Conservation (phyloP, 2,113 vertebrate species). For the Hemiscyllium ocellatum region DNA sequence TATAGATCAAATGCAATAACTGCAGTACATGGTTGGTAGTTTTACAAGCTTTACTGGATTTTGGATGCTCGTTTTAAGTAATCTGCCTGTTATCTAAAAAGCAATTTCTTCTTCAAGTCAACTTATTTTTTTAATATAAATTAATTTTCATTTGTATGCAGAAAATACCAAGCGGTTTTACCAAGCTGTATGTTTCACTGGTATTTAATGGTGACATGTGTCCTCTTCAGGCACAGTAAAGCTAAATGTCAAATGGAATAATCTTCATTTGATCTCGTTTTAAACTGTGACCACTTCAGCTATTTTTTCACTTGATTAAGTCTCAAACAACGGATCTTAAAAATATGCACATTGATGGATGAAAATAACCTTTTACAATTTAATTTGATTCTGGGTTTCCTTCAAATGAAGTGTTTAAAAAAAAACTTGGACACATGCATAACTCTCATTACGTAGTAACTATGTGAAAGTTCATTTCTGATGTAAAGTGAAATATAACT, state of each 20-base stretch:
- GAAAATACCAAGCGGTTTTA: background rate
- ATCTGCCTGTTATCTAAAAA: background rate
- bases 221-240: background rate
- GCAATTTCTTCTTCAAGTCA: background rate
- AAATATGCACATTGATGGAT: background rate
- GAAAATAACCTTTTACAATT: background rate
- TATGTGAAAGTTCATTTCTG: background rate
- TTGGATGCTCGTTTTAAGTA: background rate
- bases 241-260: background rate
- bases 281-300: background rate
- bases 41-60: background rate
- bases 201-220: background rate
- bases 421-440: background rate
- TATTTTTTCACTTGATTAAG: background rate
- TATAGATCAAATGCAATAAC: background rate
- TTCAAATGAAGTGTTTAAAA: background rate
- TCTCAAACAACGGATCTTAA: background rate
- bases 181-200: background rate
- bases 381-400: background rate
- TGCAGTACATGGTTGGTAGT: background rate
- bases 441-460: background rate
- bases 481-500: background rate
- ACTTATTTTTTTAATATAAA: background rate
- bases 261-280: background rate
- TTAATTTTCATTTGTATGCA: background rate